A percentile compares a stretch with the other conserved stretches of the same genome.
phyloP scores from a whole-genome alignment of 2,888 invertebrate species.

The Cremastinae sp. region DNA sequence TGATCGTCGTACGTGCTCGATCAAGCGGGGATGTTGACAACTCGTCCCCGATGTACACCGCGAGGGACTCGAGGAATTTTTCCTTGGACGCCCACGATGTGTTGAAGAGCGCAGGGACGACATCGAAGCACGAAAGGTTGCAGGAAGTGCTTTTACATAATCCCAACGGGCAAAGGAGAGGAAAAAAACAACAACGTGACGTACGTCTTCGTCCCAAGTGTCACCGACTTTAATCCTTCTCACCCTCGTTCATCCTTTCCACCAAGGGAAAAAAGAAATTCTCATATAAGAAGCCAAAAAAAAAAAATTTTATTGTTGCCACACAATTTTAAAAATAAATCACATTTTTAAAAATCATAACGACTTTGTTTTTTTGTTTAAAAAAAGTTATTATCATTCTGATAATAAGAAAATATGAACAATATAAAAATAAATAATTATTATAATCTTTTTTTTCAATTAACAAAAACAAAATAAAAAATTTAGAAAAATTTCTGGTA shows the following conservation, averaged over 20 bases:
- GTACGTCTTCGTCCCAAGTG: constrained; percentile 28
- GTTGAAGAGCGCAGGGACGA: background rate
- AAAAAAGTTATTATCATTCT: too few relatives aligned
- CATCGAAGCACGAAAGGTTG: constrained; percentile 67
- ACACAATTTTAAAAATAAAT: too few relatives aligned
- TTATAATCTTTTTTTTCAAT: too few relatives aligned
- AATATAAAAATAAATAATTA: too few relatives aligned
- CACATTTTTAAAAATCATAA: too few relatives aligned
- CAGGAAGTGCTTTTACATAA: constrained; percentile 70
- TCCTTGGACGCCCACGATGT: constrained; percentile 48
- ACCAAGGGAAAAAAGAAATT: constrained; percentile 18
- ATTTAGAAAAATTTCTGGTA: too few relatives aligned
- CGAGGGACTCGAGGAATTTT: constrained; percentile 41
- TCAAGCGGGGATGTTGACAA: constrained; percentile 33
- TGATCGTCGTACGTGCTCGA: constrained; percentile 40
- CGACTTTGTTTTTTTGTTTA: too few relatives aligned
- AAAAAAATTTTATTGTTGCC: background rate
- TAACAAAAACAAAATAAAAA: too few relatives aligned
- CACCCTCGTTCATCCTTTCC: constrained; percentile 17
- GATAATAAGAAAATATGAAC: too few relatives aligned
- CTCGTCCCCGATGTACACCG: constrained; percentile 28
- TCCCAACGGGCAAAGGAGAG: constrained; percentile 43
- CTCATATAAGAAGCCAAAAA: background rate
- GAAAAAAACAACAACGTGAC: constrained; percentile 36
- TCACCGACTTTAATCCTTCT: constrained; percentile 31